A percentile compares a stretch with the other conserved stretches of the same genome.
These are phyloP conservation scores for Megathymus violae DNA, from an alignment of 1,140 invertebrate genomes.

Conservation along the genomic window DNA sequence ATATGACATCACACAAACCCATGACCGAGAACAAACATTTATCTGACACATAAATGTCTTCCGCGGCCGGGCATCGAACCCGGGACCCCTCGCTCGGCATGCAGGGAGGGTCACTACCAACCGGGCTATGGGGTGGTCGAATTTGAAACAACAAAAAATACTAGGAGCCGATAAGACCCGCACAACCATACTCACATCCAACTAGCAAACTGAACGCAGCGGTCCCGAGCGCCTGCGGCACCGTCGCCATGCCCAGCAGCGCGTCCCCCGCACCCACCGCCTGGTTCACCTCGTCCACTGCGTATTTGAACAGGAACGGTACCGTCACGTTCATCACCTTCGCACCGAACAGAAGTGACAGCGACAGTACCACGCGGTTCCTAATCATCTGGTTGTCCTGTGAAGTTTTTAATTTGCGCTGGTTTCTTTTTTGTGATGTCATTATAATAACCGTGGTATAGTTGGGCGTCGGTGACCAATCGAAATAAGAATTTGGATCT, in stretches of 20 bases:
- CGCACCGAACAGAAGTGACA: conserved; percentile 91
- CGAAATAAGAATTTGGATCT: too few species aligned
- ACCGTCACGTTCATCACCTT: conserved; percentile 96
- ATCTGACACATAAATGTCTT: background rate
- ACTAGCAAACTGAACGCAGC: conserved; percentile 92
- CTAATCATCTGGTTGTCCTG: conserved; percentile 92
- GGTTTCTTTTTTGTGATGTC: too few species aligned
- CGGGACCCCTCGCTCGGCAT: too few species aligned
- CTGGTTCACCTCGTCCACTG: conserved; percentile 95
- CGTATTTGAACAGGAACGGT: conserved; percentile 98
- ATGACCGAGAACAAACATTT: too few species aligned
- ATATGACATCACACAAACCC: too few species aligned
- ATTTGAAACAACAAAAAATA: too few species aligned
- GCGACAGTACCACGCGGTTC: conserved; percentile 92
- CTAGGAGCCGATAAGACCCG: background rate
- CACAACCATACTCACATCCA: conserved; percentile 90
- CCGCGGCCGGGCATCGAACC: too few species aligned
- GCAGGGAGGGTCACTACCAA: too few species aligned
- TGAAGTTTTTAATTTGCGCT: conserved; percentile 29
- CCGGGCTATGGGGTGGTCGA: too few species aligned
- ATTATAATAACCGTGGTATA: too few species aligned
- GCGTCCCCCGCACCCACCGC: conserved; percentile 76
- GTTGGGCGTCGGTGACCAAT: too few species aligned
- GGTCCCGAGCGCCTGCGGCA: conserved; percentile 89
- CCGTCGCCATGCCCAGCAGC: conserved; percentile 87